Evolutionary conservation across 2,888 invertebrate genomes (phyloP).

Genomic region (Drosophila cracens): DNA sequence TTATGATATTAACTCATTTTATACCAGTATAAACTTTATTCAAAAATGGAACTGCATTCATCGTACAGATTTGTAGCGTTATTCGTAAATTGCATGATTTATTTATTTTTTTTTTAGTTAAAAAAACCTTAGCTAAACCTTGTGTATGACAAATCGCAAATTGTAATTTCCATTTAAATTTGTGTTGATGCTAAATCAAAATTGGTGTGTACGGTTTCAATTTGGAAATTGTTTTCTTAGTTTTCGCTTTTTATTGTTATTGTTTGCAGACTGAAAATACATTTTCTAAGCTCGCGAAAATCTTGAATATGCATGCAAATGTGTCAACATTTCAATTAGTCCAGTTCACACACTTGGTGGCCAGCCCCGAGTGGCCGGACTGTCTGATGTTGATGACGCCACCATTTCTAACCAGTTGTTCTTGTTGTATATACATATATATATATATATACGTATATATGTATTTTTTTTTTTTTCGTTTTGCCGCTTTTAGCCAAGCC

Average conservation of each 20-base stretch:
- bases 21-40: background rate
- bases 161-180: background rate
- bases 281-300: background rate
- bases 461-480: background rate
- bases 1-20: background rate
- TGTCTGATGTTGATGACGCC: conserved; percentile 40
- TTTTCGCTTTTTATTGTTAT: background rate
- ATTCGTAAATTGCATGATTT: background rate
- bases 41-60: background rate
- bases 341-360: conserved; percentile 28
- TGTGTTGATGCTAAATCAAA: background rate
- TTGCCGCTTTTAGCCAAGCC: conserved; percentile 14
- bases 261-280: background rate
- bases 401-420: conserved; percentile 51
- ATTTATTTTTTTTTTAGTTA: too few relatives aligned
- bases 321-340: conserved; percentile 6
- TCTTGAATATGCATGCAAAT: background rate
- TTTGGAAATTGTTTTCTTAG: background rate
- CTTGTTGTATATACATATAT: conserved; percentile 31
- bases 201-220: background rate
- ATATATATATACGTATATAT: background rate
- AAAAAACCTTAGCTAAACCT: background rate
- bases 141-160: background rate
- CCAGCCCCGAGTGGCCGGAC: conserved; percentile 18
- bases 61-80: background rate